Evolutionary conservation across 2,113 vertebrate species (phyloP), one percentile per base, ranked within the genome.

Genomic region (Eptatretus burgeri): DNA sequence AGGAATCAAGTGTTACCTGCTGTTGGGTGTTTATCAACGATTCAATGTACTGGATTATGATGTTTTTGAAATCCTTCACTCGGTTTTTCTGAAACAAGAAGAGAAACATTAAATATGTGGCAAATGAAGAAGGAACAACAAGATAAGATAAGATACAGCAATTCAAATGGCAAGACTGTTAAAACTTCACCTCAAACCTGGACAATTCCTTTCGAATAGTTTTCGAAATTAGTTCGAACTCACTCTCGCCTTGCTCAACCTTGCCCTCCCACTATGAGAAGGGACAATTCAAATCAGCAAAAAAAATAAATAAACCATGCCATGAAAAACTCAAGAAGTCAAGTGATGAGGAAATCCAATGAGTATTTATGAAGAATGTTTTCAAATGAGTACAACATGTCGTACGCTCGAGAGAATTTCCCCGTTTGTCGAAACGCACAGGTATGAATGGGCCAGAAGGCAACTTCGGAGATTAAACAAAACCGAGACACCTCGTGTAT

Each of bases 151-250:
- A 62, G 52, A 62, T 50, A 63, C 19, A 52, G 18, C 52, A 52
- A 66, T 51, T 56, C 52, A 51, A 16, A 64, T 63, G 18, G 53
- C 16, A 19, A 41, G 27, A 2, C 5, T 11, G 51, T 50, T 64
- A 64, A 64, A 72, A 69, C 74, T 81, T 66, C 75, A 78, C 91
- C 86, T 98, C 89, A 70, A 98, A 98, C 75, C 89, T 76, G 70
- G 80, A 76, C 67, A 98, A 81, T 80, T 98, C 91, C 69, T 89
- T 84, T 49, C 89, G 80, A 72, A 98, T 95, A 64, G 80, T 89
- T 81, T 84, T 89, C 68, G 91, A 98, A 70, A 95, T 91, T 73
- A 84, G 84, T 71, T 98, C 87, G 73, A 98, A 98, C 75, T 98
- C 91, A 75, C 81, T 78, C 69, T 98, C 89, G 20, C 87, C 87